Evolutionary conservation across 2,888 invertebrate species (phyloP), one percentile per base, ranked within the genome.

Genomic region (Miltochrista miniata): DNA sequence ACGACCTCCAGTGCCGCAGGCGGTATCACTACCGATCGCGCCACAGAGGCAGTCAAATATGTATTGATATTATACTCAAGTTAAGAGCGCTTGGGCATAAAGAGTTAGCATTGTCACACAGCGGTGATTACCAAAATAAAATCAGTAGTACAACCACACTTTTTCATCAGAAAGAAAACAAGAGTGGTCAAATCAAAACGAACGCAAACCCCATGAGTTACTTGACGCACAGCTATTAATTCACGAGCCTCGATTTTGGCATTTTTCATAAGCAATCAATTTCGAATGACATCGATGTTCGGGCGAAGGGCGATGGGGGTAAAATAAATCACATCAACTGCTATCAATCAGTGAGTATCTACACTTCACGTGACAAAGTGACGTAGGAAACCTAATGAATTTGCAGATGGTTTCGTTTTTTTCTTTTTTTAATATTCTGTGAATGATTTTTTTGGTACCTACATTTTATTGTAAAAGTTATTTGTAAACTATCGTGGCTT

Each of bases 301-400:
- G 68, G 61, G 39, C 42, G 46, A 74, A 77, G 79, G 74, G 76
- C 74, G 76, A 74, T 61, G 67, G 65, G 70, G 65, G 68, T 72
- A 72, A 72, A 79, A 83, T 76, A 80, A 79, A 83, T 79, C 73
- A 63, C 72, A 78, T 77, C 76, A 74, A 74, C 72, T 71, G 50
- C 64, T 82, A 87, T 87, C 86, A 76, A 86, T 87, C 87, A 86
- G 68, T 54, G 60, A 54, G 72, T 59, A n/a, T n/a, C n/a, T n/a
- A 64, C 78, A 75, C 79, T 76, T 72, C 68, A 48, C 33, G 61
- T 74, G 76, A 77, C 77, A 76, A 79, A 79, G 75, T 77, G 81
- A 70, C 80, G 79, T 79, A 77, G 74, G 76, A 72, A 79, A 74
- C 74, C 72, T 80, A 83, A 85, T 82, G 79, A 72, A 75, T 85